Evolutionary conservation across 1,140 invertebrate species (phyloP).

Genomic region (Micrasema longulum): DNA sequence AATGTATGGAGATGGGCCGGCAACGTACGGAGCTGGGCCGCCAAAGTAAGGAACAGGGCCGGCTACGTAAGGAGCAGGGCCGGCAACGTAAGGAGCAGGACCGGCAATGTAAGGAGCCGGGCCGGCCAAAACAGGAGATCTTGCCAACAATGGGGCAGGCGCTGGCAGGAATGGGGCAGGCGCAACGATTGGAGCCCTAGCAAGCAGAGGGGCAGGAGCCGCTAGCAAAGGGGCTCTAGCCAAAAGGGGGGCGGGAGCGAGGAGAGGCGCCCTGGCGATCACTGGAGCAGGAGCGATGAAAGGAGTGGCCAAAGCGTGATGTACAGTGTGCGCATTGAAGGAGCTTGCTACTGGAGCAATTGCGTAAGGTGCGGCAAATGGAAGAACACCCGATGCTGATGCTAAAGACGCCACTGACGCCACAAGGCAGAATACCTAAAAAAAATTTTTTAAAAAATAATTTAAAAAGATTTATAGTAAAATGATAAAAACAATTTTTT

Average conservation of each 20-base stretch:
- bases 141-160: neutral
- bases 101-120: slow-evolving; percentile 20
- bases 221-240: slow-evolving; percentile 41
- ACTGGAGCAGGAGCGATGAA: slow-evolving; percentile 53
- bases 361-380: slow-evolving; percentile 55
- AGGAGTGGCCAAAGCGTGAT: slow-evolving; percentile 70
- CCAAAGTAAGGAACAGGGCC: slow-evolving; percentile 1
- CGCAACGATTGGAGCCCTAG: slow-evolving; percentile 63
- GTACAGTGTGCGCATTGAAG: slow-evolving; percentile 71
- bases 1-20: slow-evolving; percentile 1
- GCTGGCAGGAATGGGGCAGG: slow-evolving; percentile 62
- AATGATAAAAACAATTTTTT: no score
- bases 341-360: slow-evolving; percentile 69
- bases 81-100: slow-evolving; percentile 7
- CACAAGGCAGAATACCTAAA: slow-evolving; percentile 59
- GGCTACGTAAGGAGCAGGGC: neutral
- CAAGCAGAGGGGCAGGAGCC: slow-evolving; percentile 35
- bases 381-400: slow-evolving; percentile 58
- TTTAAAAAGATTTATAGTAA: neutral
- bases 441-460: neutral
- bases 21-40: slow-evolving; percentile 10
- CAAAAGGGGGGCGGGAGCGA: slow-evolving; percentile 36
- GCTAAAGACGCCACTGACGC: slow-evolving; percentile 41
- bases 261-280: slow-evolving; percentile 44
- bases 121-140: slow-evolving; percentile 58